Evolutionary conservation across 2,888 invertebrate genomes (phyloP).

Genomic region (Osedax frankpressi): DNA sequence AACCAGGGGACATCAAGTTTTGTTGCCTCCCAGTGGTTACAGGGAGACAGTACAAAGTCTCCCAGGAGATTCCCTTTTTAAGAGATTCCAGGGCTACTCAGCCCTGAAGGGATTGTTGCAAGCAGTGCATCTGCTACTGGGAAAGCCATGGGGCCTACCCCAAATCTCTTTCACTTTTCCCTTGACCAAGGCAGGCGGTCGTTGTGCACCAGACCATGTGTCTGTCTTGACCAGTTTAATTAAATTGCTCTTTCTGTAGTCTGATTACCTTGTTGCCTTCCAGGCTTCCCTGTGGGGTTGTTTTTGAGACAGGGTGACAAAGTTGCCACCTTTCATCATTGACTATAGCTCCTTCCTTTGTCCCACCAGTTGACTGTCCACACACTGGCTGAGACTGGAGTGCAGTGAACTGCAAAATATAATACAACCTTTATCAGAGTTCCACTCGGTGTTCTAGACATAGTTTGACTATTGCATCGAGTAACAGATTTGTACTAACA

Average conservation of each 20-base stretch:
- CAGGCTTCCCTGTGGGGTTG: background rate
- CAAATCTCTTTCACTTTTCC: too few relatives aligned
- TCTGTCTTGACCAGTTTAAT: background rate
- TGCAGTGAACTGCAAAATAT: background rate
- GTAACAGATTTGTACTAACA: background rate
- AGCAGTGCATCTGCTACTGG: too few relatives aligned
- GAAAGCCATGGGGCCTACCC: too few relatives aligned
- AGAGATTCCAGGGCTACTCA: background rate
- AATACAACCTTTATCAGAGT: background rate
- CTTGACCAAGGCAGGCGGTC: too few relatives aligned
- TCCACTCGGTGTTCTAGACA: background rate
- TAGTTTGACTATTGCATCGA: background rate
- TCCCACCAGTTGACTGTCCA: background rate
- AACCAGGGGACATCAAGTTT: background rate
- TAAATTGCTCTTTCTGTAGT: background rate
- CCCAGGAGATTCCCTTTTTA: background rate
- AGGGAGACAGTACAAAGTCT: background rate
- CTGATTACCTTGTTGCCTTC: background rate
- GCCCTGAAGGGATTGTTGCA: background rate
- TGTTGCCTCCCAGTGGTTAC: background rate
- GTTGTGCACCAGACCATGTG: too few relatives aligned
- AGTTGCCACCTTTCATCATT: background rate
- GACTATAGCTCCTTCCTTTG: background rate
- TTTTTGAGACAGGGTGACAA: background rate
- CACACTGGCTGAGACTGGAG: background rate